These are phyloP conservation scores for Henicopernis longicauda DNA, from an alignment of 2,113 vertebrate species.

Conservation along the genomic window DNA sequence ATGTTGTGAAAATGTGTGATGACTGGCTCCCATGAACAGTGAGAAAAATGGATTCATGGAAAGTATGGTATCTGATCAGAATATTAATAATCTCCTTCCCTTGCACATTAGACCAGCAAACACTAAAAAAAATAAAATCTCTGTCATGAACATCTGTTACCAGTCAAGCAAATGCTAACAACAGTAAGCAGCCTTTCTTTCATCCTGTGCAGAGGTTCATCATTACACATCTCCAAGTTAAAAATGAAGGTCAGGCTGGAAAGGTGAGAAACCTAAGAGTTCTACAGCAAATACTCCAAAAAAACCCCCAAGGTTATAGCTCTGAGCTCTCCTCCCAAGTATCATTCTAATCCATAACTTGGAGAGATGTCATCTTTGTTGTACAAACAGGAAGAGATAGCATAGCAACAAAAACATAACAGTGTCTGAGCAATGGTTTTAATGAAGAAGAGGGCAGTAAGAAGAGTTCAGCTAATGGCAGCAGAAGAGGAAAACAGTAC, in stretches of 20 bases:
- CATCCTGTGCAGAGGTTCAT: constrained; percentile 7
- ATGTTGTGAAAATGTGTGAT: background rate
- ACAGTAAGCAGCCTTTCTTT: constrained; percentile 20
- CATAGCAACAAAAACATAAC: background rate
- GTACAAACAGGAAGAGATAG: background rate
- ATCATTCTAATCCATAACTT: background rate
- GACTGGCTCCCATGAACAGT: background rate
- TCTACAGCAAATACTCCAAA: background rate
- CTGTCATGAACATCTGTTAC: constrained; percentile 39
- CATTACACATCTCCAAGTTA: background rate
- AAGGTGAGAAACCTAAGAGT: background rate
- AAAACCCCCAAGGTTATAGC: background rate
- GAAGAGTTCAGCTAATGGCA: background rate
- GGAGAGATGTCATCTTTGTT: background rate
- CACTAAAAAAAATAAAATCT: background rate
- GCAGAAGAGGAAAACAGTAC: background rate
- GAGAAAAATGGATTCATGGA: constrained; percentile 14
- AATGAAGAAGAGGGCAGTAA: background rate
- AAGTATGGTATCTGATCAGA: background rate
- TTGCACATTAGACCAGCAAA: background rate
- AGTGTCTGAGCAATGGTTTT: background rate
- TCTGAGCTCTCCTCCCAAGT: background rate
- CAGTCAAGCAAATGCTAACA: constrained; percentile 25
- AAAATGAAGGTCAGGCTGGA: constrained; percentile 20
- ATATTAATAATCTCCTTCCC: constrained; percentile 7